These are phyloP conservation scores for Dolichallabes microphthalmus DNA, from an alignment of 2,113 vertebrate species.

Conservation along the genomic window DNA sequence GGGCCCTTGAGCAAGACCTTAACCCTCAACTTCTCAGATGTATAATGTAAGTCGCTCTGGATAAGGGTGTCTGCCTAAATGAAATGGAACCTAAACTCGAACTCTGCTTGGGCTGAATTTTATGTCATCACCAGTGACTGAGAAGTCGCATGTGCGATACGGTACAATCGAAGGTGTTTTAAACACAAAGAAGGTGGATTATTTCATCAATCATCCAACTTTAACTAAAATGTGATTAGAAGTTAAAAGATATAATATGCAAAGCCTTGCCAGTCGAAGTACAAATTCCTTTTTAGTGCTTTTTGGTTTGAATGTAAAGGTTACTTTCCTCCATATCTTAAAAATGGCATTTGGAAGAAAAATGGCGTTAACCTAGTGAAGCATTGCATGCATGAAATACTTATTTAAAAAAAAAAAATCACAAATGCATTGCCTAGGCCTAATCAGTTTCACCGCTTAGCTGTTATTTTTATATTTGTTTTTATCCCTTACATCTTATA, in stretches of 20 bases:
- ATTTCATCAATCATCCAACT: not conserved
- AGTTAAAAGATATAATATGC: not conserved
- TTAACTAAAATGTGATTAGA: not conserved
- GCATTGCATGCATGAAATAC: not conserved
- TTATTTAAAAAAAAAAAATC: not conserved
- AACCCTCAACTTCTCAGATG: too few species aligned
- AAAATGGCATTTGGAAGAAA: not conserved
- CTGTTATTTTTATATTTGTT: not conserved
- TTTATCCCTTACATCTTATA: not conserved
- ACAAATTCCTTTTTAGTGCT: not conserved
- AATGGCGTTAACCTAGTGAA: not conserved
- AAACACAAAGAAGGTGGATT: not conserved
- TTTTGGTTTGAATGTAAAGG: not conserved
- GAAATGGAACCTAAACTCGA: not conserved
- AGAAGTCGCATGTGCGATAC: too few species aligned
- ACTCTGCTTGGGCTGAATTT: not conserved
- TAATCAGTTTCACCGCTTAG: not conserved
- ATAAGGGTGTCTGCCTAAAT: too few species aligned
- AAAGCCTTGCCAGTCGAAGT: not conserved
- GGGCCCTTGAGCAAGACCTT: too few species aligned
- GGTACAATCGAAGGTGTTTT: not conserved
- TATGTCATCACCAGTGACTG: not conserved
- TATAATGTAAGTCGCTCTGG: too few species aligned
- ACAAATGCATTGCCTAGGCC: not conserved
- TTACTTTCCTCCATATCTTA: not conserved